phyloP scores from a whole-genome alignment of 92 coral and sea anemone species.

The Zoanthus gigantus region DNA sequence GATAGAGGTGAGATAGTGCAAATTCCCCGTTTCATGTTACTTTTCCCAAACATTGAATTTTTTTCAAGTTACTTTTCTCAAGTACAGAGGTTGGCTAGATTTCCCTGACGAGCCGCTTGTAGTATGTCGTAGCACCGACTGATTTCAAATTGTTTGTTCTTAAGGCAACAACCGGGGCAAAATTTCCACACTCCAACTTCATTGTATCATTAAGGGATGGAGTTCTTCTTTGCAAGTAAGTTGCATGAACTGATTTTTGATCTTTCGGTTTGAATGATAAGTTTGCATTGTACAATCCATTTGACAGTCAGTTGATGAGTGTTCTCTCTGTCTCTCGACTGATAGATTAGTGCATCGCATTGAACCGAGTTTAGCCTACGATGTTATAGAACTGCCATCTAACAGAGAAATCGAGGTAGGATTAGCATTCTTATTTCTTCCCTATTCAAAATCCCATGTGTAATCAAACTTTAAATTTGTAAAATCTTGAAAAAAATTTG shows the following conservation, averaged over 20 bases:
- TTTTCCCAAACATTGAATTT: constrained; percentile 1
- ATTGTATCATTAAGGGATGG: constrained; percentile 45
- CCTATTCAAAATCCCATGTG: background rate
- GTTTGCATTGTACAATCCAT: background rate
- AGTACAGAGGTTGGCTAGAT: constrained; percentile 1
- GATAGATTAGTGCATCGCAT: constrained; percentile 40
- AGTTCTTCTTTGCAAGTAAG: constrained; percentile 52
- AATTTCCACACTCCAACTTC: constrained; percentile 43
- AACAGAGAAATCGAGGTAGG: constrained; percentile 44
- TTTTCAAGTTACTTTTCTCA: constrained; percentile 64
- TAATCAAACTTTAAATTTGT: background rate
- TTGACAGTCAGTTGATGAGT: background rate
- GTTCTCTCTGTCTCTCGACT: background rate
- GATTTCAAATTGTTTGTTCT: background rate
- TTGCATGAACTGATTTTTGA: background rate
- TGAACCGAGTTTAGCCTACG: constrained; percentile 45
- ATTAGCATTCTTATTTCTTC: background rate
- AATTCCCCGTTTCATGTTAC: constrained; percentile 70
- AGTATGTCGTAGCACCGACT: background rate
- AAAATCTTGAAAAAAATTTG: background rate
- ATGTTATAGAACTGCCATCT: constrained; percentile 39
- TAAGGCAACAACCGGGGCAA: constrained; percentile 29
- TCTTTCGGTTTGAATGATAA: background rate
- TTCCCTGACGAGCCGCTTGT: background rate
- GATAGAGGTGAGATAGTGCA: constrained; percentile 77